Evolutionary conservation across 2,797 vertebrate species (phyloP), one percentile per base, ranked within the genome.

Genomic region (Urocyon cinereoargenteus): DNA sequence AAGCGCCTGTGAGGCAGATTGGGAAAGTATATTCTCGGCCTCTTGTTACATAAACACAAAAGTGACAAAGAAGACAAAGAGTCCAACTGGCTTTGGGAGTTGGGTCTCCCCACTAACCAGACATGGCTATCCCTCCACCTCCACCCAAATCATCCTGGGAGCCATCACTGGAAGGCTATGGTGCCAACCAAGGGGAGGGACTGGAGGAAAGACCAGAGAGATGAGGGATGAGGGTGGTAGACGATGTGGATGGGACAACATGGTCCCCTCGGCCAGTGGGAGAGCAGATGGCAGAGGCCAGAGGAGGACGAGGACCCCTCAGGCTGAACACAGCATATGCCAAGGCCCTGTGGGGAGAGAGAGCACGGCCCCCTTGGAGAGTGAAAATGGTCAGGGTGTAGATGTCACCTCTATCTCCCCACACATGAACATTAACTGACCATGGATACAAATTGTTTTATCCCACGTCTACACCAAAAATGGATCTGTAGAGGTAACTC

Each of bases 261-360:
- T 64, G 28, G 26, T 79, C 19, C 31, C n/a, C 3, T 53, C 75
- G 36, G 94, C 96, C 88, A 94, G 97, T 49, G 86, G 93, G 97
- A 40, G 16, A 34, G n/a, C 51, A n/a, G 21, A 21, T 4, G 2
- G n/a, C 11, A 1, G 10, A 28, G 15, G 22, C 10, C 31, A 28
- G 55, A 4, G 73, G 31, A 59, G 24, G 45, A 49, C 2, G n/a
- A 66, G 36, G 11, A 11, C 68, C 7, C 5, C 7, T 12, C 9
- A 62, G 85, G 19, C 55, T 14, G 24, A 83, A 6, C 1, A 26
- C 26, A 59, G 59, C 59, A 53, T 1, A 0, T 18, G 73, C 94
- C 73, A 78, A 92, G 89, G 61, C 26, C 88, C 97, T 57, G 24
- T 21, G 77, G 73, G 11, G 62, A 55, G 28, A 59, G 28, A 45